Conservation (phyloP, 2,113 vertebrate genomes). For the Empidonax alnorum region DNA sequence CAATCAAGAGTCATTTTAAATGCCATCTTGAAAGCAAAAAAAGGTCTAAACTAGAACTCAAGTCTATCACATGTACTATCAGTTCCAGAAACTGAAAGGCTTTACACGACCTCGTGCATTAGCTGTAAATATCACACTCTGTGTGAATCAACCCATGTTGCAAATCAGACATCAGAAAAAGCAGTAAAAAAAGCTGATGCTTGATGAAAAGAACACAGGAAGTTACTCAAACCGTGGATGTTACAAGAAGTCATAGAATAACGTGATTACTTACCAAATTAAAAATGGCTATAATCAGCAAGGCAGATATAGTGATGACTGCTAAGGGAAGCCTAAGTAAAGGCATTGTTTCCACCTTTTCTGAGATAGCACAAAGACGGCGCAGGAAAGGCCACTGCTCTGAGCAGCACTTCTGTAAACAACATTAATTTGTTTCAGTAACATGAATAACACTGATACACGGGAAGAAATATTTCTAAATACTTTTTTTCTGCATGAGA, state of each 20-base stretch:
- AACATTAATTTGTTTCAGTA: background rate
- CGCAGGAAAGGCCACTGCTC: constrained; percentile 75
- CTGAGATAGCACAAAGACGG: constrained; percentile 76
- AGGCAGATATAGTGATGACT: constrained; percentile 78
- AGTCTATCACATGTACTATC: background rate
- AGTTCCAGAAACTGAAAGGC: background rate
- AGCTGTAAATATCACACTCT: background rate
- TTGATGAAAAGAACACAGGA: background rate
- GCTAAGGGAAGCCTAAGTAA: constrained; percentile 86
- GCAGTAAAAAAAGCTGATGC: background rate
- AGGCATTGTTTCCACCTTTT: constrained; percentile 86
- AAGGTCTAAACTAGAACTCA: background rate
- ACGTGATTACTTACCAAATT: constrained; percentile 81
- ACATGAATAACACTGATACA: background rate
- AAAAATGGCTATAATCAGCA: constrained; percentile 84
- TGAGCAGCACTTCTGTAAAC: constrained; percentile 80
- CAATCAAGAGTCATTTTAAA: background rate
- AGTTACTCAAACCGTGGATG: background rate
- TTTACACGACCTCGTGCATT: background rate
- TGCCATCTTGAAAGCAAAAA: background rate
- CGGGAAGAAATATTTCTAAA: background rate
- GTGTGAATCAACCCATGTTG: background rate
- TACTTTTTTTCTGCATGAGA: background rate
- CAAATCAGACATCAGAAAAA: background rate
- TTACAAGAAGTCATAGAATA: background rate